These are phyloP conservation scores for Drosophila borealis DNA, from an alignment of 2,888 invertebrate species.

Conservation along the genomic window DNA sequence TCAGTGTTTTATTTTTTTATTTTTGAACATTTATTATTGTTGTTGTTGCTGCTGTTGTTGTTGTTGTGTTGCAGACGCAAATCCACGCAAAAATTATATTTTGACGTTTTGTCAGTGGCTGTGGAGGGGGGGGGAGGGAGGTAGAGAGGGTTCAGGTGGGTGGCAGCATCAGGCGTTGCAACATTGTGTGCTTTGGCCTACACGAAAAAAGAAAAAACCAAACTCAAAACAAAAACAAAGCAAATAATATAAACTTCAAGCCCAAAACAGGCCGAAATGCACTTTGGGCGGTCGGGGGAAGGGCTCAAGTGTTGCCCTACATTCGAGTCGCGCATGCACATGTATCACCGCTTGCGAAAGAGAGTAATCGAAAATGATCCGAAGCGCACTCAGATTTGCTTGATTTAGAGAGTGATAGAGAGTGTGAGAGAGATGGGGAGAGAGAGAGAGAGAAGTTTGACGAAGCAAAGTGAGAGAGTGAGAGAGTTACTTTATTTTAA, in stretches of 20 bases:
- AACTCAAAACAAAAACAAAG: neutral
- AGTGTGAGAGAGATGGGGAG: neutral
- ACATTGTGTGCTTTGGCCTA: constrained; percentile 26
- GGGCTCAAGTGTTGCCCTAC: constrained; percentile 40
- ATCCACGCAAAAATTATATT: constrained; percentile 78
- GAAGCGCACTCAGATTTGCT: neutral
- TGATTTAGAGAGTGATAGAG: neutral
- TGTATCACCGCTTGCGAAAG: neutral
- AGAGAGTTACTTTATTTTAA: too few relatives aligned
- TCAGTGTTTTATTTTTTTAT: constrained; percentile 25
- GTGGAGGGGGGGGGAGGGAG: neutral
- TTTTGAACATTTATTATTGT: constrained; percentile 41
- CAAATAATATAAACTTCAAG: neutral
- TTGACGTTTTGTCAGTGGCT: constrained; percentile 69
- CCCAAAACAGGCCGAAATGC: constrained; percentile 34
- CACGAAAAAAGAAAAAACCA: constrained; percentile 3
- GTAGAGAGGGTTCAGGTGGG: constrained; percentile 16
- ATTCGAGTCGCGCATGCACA: neutral
- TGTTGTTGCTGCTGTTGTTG: constrained; percentile 27
- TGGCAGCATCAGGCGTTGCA: constrained; percentile 14
- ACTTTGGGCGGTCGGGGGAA: constrained; percentile 49
- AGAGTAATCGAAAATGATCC: neutral
- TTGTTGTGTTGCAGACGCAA: constrained; percentile 47
- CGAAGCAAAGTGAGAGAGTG: neutral
- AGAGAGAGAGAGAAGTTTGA: neutral